Conservation (phyloP, 2,113 vertebrate genomes). For the Solea senegalensis region DNA sequence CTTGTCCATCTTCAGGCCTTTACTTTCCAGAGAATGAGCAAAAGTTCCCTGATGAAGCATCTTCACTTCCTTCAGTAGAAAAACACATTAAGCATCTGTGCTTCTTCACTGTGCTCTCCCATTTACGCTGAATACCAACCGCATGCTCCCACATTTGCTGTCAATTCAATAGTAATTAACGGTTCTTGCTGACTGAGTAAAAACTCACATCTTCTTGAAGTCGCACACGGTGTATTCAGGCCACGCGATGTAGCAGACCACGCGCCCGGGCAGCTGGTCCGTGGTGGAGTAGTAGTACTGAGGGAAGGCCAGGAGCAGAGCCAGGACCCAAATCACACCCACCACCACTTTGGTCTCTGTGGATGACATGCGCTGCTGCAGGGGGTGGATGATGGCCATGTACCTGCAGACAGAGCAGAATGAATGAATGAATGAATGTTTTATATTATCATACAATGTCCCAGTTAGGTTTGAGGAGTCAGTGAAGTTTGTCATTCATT, state of each 20-base stretch:
- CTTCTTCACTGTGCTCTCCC: background rate
- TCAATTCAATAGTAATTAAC: conserved; percentile 38
- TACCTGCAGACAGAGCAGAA: conserved; percentile 81
- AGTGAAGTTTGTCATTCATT: no score
- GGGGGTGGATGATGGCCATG: conserved; percentile 96
- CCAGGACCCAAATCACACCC: conserved; percentile 91
- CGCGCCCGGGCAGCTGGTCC: conserved; percentile 75
- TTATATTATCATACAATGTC: no score
- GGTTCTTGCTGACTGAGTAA: background rate
- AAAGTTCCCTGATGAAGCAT: conserved; percentile 17
- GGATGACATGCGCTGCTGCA: conserved; percentile 92
- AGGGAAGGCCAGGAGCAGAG: conserved; percentile 91
- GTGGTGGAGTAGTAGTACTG: conserved; percentile 92
- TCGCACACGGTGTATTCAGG: conserved; percentile 80
- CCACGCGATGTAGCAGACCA: conserved; percentile 93
- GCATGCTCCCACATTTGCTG: conserved; percentile 19
- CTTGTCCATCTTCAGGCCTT: background rate
- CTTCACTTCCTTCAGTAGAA: conserved; percentile 21
- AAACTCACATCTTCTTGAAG: conserved; percentile 89
- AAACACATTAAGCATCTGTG: conserved; percentile 28
- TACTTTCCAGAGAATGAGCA: conserved; percentile 2
- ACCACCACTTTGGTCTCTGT: conserved; percentile 92
- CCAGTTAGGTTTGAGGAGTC: no score
- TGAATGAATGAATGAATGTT: no score
- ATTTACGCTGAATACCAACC: conserved; percentile 37